phyloP scores from a whole-genome alignment of 2,797 vertebrate species.

The Staurois parvus region DNA sequence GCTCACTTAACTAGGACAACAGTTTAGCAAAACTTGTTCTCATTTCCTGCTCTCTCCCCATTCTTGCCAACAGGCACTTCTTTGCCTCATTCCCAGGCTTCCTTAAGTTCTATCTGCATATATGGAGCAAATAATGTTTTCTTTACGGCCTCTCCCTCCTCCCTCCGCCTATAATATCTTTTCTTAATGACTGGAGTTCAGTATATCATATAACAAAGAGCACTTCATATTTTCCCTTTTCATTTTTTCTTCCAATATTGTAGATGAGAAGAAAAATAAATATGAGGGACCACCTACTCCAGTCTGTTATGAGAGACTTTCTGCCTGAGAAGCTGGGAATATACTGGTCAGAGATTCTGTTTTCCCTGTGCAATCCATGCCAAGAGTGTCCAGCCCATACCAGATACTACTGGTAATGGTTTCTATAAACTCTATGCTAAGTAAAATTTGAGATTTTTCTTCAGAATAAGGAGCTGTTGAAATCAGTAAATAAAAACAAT shows the following conservation, averaged over 20 bases:
- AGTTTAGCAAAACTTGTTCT: constrained; percentile 46
- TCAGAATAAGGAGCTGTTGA: background rate
- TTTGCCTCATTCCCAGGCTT: constrained; percentile 45
- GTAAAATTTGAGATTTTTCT: background rate
- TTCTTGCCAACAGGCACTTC: constrained; percentile 46
- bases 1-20: constrained; percentile 41
- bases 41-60: constrained; percentile 43
- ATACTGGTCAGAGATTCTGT: background rate
- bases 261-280: constrained; percentile 52
- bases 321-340: constrained; percentile 64
- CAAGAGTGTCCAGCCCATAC: background rate
- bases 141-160: constrained; percentile 33
- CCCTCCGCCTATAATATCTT: constrained; percentile 30
- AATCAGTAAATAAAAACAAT: background rate
- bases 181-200: constrained; percentile 38
- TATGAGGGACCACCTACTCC: constrained; percentile 60
- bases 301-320: constrained; percentile 70
- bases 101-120: constrained; percentile 25
- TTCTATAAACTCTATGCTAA: background rate
- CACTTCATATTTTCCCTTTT: constrained; percentile 33
- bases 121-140: constrained; percentile 34
- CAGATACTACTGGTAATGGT: background rate
- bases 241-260: constrained; percentile 59
- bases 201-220: constrained; percentile 48
- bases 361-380: background rate